Base-by-base conservation (phyloP, 2,113 vertebrate species). In the Tyrannus savana region DNA sequence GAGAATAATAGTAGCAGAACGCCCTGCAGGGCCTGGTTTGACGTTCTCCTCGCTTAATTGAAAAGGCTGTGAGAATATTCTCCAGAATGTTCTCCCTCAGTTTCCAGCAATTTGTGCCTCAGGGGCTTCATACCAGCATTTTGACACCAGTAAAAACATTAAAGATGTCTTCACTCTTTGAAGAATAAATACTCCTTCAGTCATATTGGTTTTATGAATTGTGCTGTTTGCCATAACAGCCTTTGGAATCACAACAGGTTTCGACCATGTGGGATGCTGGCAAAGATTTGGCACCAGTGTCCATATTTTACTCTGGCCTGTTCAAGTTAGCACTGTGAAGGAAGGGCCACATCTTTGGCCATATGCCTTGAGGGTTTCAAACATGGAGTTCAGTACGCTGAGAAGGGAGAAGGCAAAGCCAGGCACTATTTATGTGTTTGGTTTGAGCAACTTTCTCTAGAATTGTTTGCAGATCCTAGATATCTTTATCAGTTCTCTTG, bases 1-100 rank as follows among this genome's bases (percentile, higher is more conserved):
- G 91, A 97, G 94, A 94, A 95, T 84, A 96, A 94, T 96, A 90
- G 93, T 90, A 93, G 84, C 87, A 85, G 78, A 77, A 83, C 71
- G 63, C 72, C 59, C 84, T 88, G 71, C 55, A 89, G 91, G 68
- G 59, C 39, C 75, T 76, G 55, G 66, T 87, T 90, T 95, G 93
- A 90, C 10, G 24, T 95, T 90, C 50, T 96, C 53, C 46, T 85
- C 1, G 0, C 89, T 95, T 93, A 83, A 85, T 37, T 94, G 94
- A 85, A 95, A 93, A 91, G 67, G 44, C 78, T 91, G 22, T 89
- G 80, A 90, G 83, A 96, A 90, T 74, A 81, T 90, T 92, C 79
- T 95, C 68, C 83, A 93, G 63, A 86, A 95, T 41, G 64, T 93
- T 94, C 79, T 94, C 66, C n/a, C 55, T 89, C 21, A 30, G 75